These are phyloP conservation scores for Hymenopus coronatus DNA, from an alignment of 2,888 invertebrate genomes.

Conservation along the genomic window DNA sequence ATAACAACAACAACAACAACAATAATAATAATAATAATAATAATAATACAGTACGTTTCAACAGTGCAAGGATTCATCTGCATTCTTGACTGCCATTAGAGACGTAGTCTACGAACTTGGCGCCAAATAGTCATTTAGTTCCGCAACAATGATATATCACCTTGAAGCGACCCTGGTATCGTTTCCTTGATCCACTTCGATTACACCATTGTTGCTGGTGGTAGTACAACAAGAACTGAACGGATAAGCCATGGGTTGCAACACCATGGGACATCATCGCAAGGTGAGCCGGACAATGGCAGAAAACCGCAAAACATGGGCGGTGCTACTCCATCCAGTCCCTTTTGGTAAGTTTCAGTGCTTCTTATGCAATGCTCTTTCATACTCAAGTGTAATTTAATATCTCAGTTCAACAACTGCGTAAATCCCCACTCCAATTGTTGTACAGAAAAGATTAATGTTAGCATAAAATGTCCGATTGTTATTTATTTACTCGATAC, in stretches of 20 bases:
- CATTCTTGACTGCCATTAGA: too few species aligned
- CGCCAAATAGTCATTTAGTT: neutral
- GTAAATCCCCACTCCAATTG: neutral
- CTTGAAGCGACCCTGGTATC: neutral
- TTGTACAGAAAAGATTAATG: too few species aligned
- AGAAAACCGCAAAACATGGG: neutral
- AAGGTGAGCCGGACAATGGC: neutral
- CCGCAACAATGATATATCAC: neutral
- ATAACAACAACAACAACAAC: too few species aligned
- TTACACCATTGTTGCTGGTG: neutral
- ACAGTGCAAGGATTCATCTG: too few species aligned
- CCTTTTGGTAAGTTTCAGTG: neutral
- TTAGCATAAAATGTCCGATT: too few species aligned
- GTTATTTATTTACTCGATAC: too few species aligned
- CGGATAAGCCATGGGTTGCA: neutral
- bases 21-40: too few species aligned
- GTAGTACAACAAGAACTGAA: neutral
- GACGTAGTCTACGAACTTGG: too few species aligned
- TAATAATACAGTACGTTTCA: too few species aligned
- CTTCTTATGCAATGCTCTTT: neutral
- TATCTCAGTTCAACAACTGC: neutral
- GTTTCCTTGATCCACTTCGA: neutral
- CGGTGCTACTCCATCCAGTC: neutral
- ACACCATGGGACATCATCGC: neutral
- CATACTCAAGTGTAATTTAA: neutral